Conservation (phyloP, 2,888 invertebrate species). For the Eubasilissa splendida region DNA sequence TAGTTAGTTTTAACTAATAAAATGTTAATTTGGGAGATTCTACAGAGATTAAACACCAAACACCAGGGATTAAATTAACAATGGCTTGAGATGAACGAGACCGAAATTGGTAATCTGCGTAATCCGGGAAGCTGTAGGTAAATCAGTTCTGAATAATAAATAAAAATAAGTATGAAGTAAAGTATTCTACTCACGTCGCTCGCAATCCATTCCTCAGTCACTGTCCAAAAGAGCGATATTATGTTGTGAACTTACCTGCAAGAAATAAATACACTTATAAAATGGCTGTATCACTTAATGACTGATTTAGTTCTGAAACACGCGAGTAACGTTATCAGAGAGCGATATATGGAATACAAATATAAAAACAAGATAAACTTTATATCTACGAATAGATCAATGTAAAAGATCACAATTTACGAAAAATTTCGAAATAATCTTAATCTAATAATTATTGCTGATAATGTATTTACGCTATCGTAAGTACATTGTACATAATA, state of each 20-base stretch:
- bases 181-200: slow-evolving; percentile 7
- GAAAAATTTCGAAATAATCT: slow-evolving; percentile 6
- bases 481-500: slow-evolving; percentile 13
- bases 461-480: slow-evolving; percentile 23
- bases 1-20: too few species aligned
- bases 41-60: too few species aligned
- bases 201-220: neutral
- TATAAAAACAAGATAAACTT: slow-evolving; percentile 32
- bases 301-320: neutral
- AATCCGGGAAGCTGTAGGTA: too few species aligned
- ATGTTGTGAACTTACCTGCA: slow-evolving; percentile 31
- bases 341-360: slow-evolving; percentile 9
- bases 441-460: slow-evolving; percentile 6
- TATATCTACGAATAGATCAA: slow-evolving; percentile 9
- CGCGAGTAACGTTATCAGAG: slow-evolving; percentile 17
- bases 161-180: neutral
- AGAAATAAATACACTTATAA: slow-evolving; percentile 10
- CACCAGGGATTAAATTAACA: too few species aligned
- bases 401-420: slow-evolving; percentile 37
- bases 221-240: neutral
- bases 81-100: too few species aligned
- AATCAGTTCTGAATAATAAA: too few species aligned
- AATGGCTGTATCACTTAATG: slow-evolving; percentile 1
- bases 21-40: too few species aligned
- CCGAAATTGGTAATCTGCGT: too few species aligned